Conservation (phyloP, 2,888 invertebrate genomes). For the Dasysyrphus tricinctus region DNA sequence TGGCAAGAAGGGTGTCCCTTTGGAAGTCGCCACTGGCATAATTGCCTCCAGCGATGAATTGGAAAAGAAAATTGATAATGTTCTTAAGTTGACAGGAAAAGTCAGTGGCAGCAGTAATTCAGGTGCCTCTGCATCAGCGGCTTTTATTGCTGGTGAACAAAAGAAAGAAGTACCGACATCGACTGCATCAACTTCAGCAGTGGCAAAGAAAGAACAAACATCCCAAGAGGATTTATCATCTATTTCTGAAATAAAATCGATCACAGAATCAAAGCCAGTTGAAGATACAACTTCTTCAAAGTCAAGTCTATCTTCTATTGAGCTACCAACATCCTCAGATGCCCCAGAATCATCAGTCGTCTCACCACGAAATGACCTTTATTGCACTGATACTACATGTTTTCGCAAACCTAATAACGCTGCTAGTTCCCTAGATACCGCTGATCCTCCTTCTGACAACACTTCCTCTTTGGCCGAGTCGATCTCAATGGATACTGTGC, state of each 20-base stretch:
- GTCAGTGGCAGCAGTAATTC: background rate
- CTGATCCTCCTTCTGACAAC: slow-evolving; percentile 44
- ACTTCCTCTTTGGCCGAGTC: slow-evolving; percentile 38
- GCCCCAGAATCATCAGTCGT: slow-evolving; percentile 12
- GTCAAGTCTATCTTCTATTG: slow-evolving; percentile 45
- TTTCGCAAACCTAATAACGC: slow-evolving; percentile 28
- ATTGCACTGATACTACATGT: slow-evolving; percentile 37
- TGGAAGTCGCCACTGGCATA: slow-evolving; percentile 90
- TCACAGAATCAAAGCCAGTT: slow-evolving; percentile 26
- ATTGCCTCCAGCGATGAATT: slow-evolving; percentile 86
- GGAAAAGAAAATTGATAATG: slow-evolving; percentile 86
- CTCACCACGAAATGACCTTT: slow-evolving; percentile 19
- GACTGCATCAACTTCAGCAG: background rate
- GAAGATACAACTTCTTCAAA: slow-evolving; percentile 46
- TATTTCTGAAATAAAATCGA: slow-evolving; percentile 13
- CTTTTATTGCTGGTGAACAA: slow-evolving; percentile 85
- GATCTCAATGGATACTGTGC: slow-evolving; percentile 47
- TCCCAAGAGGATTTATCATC: slow-evolving; percentile 10
- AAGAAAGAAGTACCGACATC: slow-evolving; percentile 83
- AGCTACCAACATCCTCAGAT: slow-evolving; percentile 36
- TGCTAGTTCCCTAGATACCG: slow-evolving; percentile 14
- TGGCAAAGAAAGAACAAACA: slow-evolving; percentile 15
- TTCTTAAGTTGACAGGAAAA: slow-evolving; percentile 80
- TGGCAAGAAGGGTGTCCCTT: slow-evolving; percentile 90
- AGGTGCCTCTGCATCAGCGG: slow-evolving; percentile 52